Base-by-base conservation (phyloP, 1,140 invertebrate species). In the Zaprionus gabonicus region DNA sequence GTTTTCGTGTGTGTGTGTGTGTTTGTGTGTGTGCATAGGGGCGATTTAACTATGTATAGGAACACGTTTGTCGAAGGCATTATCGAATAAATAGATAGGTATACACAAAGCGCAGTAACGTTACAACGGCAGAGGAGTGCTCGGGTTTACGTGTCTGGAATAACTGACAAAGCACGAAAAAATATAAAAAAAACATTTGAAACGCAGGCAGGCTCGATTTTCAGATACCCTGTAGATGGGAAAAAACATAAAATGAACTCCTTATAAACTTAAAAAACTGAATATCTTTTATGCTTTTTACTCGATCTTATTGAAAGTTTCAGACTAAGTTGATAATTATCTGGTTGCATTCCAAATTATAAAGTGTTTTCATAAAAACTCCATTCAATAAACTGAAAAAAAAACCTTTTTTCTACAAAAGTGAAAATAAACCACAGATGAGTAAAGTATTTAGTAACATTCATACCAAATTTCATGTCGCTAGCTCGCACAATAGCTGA, bases 121-220 rank as follows among this genome's bases (percentile, higher is more conserved):
- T 81, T 83, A 51, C 68, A 38, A 53, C 23, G 4, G 12, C 56
- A 23, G 17, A 65, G 53, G 76, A 66, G 68, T 74, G 81, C 66
- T 83, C 76, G 79, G 71, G 53, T 73, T 86, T 82, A 84, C 84
- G 83, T 87, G 84, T 76, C 55, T 68, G 68, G 78, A 74, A 83
- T 80, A 55, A 59, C 38, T 58, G 31, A 75, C 51, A 23, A 51
- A 56, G 44, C 51, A 51, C 67, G 27, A 55, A 69, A 27, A 27
- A n/a, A n/a, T 41, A 7, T n/a, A 41, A 7, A 31, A 41, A 41
- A 41, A 41, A 41, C 5, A 41, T 15, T 0, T 15, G 1, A 2
- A 2, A 41, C 1, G 1, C 0, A 41, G 0, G 38, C 38, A 17
- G 3, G 6, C n/a, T 20, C 9, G 41, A 46, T 7, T 44, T 17